Conservation (phyloP, 2,888 invertebrate genomes). For the Tenthredo distinguenda region DNA sequence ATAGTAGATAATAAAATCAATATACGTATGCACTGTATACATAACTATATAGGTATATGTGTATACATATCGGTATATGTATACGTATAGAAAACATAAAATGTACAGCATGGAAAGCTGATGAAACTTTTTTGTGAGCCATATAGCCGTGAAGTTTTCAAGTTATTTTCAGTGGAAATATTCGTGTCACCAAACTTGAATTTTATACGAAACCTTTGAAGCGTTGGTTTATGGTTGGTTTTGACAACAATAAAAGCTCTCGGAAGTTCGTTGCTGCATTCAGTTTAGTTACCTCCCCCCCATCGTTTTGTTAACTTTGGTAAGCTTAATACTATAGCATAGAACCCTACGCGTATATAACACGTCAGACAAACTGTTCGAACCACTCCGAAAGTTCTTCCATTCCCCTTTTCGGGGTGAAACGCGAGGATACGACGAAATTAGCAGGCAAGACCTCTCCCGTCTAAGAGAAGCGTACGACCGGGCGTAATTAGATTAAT, state of each 20-base stretch:
- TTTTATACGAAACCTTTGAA: background rate
- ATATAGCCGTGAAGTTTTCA: background rate
- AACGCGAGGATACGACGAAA: slow-evolving; percentile 29
- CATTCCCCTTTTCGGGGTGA: slow-evolving; percentile 12
- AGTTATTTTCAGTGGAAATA: background rate
- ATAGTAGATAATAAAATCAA: background rate
- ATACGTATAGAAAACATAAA: background rate
- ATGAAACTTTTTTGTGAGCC: background rate
- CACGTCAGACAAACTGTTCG: slow-evolving; percentile 31
- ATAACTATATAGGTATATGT: too few relatives aligned
- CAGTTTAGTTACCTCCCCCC: background rate
- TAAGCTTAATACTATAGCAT: background rate
- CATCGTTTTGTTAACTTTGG: slow-evolving; percentile 24
- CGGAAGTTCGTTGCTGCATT: background rate
- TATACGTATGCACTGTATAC: too few relatives aligned
- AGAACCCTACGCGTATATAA: background rate
- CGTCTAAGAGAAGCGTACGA: slow-evolving; percentile 37
- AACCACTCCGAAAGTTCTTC: slow-evolving; percentile 32
- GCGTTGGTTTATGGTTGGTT: background rate
- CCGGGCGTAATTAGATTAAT: slow-evolving; percentile 47
- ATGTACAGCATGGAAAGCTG: background rate
- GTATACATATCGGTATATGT: too few relatives aligned
- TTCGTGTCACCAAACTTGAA: background rate
- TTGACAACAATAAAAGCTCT: background rate
- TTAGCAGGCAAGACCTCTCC: slow-evolving; percentile 33